phyloP scores from a whole-genome alignment of 2,888 invertebrate genomes.

The Epiblema foenella region DNA sequence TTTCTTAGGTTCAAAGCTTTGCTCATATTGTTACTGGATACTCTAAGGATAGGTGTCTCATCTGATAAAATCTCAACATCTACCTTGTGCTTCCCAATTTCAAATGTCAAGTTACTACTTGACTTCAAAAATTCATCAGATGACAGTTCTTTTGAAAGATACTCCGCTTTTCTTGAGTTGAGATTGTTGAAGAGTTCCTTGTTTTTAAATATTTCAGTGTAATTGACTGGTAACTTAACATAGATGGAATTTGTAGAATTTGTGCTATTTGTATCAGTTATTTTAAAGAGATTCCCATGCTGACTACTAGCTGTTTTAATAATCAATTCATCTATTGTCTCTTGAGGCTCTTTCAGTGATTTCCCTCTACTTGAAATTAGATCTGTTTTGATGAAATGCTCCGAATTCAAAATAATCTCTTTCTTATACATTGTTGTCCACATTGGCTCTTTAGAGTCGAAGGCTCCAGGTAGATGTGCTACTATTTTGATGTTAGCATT shows the following conservation, averaged over 20 bases:
- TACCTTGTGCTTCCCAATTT: constrained; percentile 58
- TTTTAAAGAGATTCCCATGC: constrained; percentile 58
- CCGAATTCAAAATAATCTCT: constrained; percentile 57
- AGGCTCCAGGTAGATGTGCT: constrained; percentile 63
- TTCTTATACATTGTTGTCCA: constrained; percentile 66
- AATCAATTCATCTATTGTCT: constrained; percentile 57
- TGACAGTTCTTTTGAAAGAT: constrained; percentile 56
- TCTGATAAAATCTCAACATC: constrained; percentile 61
- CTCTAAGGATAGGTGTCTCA: constrained; percentile 59
- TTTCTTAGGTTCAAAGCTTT: constrained; percentile 62
- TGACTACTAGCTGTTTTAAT: constrained; percentile 51
- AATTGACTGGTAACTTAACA: constrained; percentile 63
- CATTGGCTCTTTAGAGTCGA: constrained; percentile 59
- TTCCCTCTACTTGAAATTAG: constrained; percentile 46
- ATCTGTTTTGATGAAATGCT: constrained; percentile 65
- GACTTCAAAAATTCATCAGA: constrained; percentile 64
- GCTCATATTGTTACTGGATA: constrained; percentile 58
- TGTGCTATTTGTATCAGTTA: constrained; percentile 51
- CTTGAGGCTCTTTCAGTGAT: constrained; percentile 53
- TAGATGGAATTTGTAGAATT: constrained; percentile 55
- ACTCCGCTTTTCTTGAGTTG: constrained; percentile 53
- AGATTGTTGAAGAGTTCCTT: constrained; percentile 51
- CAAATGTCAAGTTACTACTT: constrained; percentile 55
- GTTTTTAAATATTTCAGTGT: constrained; percentile 55
- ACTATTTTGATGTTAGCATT: constrained; percentile 62